Base-by-base conservation (phyloP, 2,888 invertebrate genomes). In the Drosophila cognata region DNA sequence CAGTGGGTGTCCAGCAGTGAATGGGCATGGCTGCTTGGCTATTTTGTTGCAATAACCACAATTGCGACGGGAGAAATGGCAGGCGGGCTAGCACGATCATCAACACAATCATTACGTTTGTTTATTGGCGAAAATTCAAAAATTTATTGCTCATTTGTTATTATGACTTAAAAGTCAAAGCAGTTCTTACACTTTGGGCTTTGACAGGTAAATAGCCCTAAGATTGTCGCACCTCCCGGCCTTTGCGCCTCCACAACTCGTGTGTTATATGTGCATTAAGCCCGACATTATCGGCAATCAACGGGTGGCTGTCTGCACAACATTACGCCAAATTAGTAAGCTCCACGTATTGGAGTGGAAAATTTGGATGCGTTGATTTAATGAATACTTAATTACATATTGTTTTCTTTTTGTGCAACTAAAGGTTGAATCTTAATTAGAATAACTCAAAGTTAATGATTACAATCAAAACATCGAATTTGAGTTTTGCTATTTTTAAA, bases 71-170 rank as follows among this genome's bases (percentile, higher is more conserved):
- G 7, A 11, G 21, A 55, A 6, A 25, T 4, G 13, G n/a, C n/a
- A 38, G 28, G 16, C 48, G 28, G 35, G 28, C 29, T 29, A 55
- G 66, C 79, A 76, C 73, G 66, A 75, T 71, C 76, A 80, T 77
- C 78, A 76, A 75, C 79, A 79, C 75, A 75, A 87, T 89, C 85
- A 87, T 87, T 85, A 83, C 64, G 79, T 88, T 88, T 81, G 89
- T 84, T 90, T 89, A 89, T 89, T 89, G 89, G 85, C 79, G 80
- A 89, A 90, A 84, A 85, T 88, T 77, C 84, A 77, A 78, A 88
- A 89, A 90, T 85, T 89, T 90, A 89, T 89, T 89, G 79, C 84
- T 81, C 78, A 75, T 86, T 88, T 84, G 79, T 80, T 90, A 78
- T 79, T 65, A 74, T 71, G 73, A 71, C 74, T 78, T 60, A 64